phyloP scores from a whole-genome alignment of 2,888 invertebrate genomes.

The Drosophila mettleri region DNA sequence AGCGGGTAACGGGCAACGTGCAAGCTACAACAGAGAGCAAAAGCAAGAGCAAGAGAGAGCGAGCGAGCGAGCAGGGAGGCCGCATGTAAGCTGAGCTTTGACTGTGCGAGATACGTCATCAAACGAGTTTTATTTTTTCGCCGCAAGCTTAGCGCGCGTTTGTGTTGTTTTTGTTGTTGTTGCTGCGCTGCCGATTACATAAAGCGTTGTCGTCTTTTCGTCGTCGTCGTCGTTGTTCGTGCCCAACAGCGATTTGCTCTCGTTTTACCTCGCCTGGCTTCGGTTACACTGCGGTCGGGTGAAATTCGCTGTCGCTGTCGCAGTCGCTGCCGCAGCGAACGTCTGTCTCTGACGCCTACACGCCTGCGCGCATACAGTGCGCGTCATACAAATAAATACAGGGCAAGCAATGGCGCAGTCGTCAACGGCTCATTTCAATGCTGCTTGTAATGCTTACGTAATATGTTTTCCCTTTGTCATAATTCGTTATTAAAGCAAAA shows the following conservation, averaged over 20 bases:
- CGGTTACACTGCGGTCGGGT: conserved; percentile 59
- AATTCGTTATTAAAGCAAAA: conserved; percentile 53
- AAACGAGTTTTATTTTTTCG: conserved; percentile 67
- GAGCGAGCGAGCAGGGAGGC: conserved; percentile 5
- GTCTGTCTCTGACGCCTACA: conserved; percentile 53
- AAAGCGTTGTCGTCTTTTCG: conserved; percentile 41
- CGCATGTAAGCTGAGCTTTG: conserved; percentile 51
- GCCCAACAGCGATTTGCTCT: conserved; percentile 57
- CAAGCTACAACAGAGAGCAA: conserved; percentile 21
- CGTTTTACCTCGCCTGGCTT: conserved; percentile 56
- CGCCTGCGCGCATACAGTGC: conserved; percentile 53
- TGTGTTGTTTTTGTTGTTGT: conserved; percentile 37
- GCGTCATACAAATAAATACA: conserved; percentile 48
- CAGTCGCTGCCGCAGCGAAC: conserved; percentile 29
- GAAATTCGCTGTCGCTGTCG: conserved; percentile 55
- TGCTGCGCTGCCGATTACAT: conserved; percentile 65
- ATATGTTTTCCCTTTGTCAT: conserved; percentile 71
- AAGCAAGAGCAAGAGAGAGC: conserved; percentile 11
- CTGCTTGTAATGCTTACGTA: conserved; percentile 57
- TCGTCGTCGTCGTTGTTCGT: conserved; percentile 43
- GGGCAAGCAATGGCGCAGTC: conserved; percentile 28
- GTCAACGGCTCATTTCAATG: conserved; percentile 35
- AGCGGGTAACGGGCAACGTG: conserved; percentile 31
- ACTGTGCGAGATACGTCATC: conserved; percentile 61
- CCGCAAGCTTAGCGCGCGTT: conserved; percentile 27